phyloP scores from a whole-genome alignment of 1,140 invertebrate genomes.

The Rhagoletis zephyria region DNA sequence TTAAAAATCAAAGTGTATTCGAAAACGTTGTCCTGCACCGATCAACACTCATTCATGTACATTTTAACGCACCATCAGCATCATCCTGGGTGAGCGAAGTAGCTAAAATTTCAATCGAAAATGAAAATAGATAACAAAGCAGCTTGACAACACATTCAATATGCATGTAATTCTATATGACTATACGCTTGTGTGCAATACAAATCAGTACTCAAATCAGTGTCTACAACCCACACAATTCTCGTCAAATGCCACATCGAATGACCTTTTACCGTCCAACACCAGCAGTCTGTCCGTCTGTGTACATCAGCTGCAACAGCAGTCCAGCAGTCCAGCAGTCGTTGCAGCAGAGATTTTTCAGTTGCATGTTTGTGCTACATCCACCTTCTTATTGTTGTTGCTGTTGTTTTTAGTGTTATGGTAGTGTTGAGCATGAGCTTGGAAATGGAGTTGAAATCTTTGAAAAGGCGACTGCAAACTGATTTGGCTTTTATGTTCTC shows the following conservation, averaged over 20 bases:
- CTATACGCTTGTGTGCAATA: not conserved
- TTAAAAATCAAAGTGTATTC: no score
- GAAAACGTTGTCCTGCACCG: no score
- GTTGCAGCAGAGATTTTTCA: not conserved
- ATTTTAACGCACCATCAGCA: no score
- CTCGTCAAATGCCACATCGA: not conserved
- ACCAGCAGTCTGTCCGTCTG: not conserved
- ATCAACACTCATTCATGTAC: no score
- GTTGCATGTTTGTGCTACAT: not conserved
- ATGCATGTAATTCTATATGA: not conserved
- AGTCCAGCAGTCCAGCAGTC: not conserved
- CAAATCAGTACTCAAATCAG: constrained; percentile 23
- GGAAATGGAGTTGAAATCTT: constrained; percentile 28
- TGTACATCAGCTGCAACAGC: not conserved
- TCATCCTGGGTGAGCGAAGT: not conserved
- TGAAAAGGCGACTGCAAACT: not conserved
- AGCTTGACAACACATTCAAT: not conserved
- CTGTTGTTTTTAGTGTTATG: not conserved
- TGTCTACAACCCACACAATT: not conserved
- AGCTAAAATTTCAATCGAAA: not conserved
- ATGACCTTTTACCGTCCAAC: not conserved
- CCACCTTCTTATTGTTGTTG: not conserved
- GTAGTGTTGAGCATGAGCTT: not conserved
- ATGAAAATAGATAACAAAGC: constrained; percentile 20
- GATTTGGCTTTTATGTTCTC: constrained; percentile 32